Evolutionary conservation across 2,888 invertebrate genomes (phyloP), one percentile per base, ranked within the genome.

Genomic region (Callyntrura sp.): DNA sequence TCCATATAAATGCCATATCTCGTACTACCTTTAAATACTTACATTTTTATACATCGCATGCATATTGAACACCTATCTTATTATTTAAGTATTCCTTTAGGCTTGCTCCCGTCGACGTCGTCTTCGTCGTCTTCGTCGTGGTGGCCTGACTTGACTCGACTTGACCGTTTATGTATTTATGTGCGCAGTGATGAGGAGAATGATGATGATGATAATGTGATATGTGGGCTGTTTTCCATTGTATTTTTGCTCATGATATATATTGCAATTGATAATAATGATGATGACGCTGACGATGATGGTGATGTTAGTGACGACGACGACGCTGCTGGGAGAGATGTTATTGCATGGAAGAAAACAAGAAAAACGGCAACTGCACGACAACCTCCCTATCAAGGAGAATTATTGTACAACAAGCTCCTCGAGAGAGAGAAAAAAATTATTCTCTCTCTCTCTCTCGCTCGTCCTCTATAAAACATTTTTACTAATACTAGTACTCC

Each of bases 171-270:
- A 28, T 79, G 78, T 57, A 79, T 79, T 79, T 55, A 57, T 57
- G 55, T 79, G 78, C 73, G 23, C 73, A 17, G 9, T 60, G 60
- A 60, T 73, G 65, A 28, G 20, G 65, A 28, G 20, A 25, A 73
- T 73, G 73, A 73, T 48, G 73, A 48, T 48, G 73, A 73, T 48
- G 45, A 43, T 70, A 70, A 70, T 70, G 73, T 73, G 73, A 48
- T 73, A 79, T 83, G 84, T 84, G 70, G 84, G 68, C 25, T 84
- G 70, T 68, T 68, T 65, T 68, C 83, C 68, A 83, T 83, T 83
- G 83, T 83, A 20, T 83, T 83, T 65, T 57, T 20, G 17, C 20
- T 84, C 51, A 51, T 84, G 70, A 84, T 57, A 79, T 79, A 79
- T 79, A 79, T 79, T 28, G 55, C 78, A 79, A 79, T 79, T 79